Base-by-base conservation (phyloP, 2,113 vertebrate genomes). In the Prunella himalayana region DNA sequence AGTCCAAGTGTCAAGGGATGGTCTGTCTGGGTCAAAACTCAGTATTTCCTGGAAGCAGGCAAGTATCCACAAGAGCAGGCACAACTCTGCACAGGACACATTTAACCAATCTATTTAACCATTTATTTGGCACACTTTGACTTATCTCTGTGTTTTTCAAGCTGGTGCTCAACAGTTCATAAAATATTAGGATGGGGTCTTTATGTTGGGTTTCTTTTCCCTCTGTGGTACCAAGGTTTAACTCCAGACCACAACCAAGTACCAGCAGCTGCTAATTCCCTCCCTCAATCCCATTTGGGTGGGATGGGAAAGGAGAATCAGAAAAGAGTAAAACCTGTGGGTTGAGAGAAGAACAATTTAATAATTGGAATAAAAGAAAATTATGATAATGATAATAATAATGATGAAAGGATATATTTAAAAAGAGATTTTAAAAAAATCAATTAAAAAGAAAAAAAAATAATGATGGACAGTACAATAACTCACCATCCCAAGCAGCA, bases 331-430 rank as follows among this genome's bases (percentile, higher is more conserved):
- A 61, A 78, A 20, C 7, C 12, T 3, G 2, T 13, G 6, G 5
- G 7, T 31, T 49, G 33, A 72, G 42, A 33, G 22, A 57, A 80
- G 8, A 23, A 16, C 14, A 24, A 15, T 35, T 42, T 56, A 42
- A 37, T 72, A 50, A 57, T 9, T 33, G 15, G 28, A 57, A 7
- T 28, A 37, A 37, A 88, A 35, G 10, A 42, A 80, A 54, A 56
- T n/a, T 0, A 27, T 22, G 1, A 77, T 59, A 1, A 9, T 16
- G 7, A 27, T 28, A 5, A 44, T 41, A 11, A 23, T n/a, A 0
- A 37, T 22, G 4, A 44, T 13, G 27, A 86, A 37, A 63, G 13
- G 41, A 42, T 6, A 31, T 22, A 31, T 18, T 25, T 35, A 64
- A 71, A 57, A 68, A 17, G 25, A 66, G 3, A 15, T 14, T n/a